Conservation (phyloP, 2,113 vertebrate species). For the Silurus asotus region DNA sequence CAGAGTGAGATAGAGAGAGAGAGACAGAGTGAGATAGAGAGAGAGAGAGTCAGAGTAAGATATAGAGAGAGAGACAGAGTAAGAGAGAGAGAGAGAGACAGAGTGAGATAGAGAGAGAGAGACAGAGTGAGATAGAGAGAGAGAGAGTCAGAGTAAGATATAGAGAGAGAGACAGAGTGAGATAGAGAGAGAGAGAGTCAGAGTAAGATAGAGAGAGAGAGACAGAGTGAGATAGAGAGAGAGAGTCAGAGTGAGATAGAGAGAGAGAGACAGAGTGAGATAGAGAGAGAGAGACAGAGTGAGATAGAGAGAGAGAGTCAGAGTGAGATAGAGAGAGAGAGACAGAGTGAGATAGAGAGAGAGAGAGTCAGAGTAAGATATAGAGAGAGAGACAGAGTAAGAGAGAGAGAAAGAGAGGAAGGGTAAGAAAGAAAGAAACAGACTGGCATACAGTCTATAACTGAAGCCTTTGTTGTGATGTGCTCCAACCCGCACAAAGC, state of each 20-base stretch:
- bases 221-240: neutral
- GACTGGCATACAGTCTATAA: neutral
- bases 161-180: neutral
- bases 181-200: neutral
- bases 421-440: neutral
- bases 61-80: neutral
- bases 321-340: neutral
- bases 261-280: neutral
- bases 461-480: neutral
- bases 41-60: neutral
- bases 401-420: constrained; percentile 55
- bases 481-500: neutral
- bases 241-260: too few species aligned
- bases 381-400: neutral
- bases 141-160: too few species aligned
- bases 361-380: neutral
- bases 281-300: neutral
- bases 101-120: neutral
- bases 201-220: neutral
- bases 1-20: constrained; percentile 15
- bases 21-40: neutral
- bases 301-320: neutral
- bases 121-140: neutral
- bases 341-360: neutral
- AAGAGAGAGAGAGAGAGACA: neutral